Percentiles rank a stretch among this genome's conserved stretches.
These are phyloP conservation scores for Hipposideros armiger DNA, from an alignment of 2,113 vertebrate species.

Conservation along the genomic window DNA sequence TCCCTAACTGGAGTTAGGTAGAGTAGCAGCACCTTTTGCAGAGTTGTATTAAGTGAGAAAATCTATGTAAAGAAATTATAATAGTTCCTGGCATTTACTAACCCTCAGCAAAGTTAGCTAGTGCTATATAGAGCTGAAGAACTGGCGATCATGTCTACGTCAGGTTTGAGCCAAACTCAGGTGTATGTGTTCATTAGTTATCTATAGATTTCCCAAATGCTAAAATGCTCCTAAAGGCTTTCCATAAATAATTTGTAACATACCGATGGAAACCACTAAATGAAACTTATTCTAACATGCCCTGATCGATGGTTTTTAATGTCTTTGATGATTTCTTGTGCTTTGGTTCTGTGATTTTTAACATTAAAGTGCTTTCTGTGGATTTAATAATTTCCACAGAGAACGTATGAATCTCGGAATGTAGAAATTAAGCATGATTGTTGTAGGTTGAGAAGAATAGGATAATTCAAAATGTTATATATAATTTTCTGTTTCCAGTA, in stretches of 20 bases:
- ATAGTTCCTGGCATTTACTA: background rate
- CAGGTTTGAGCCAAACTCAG: background rate
- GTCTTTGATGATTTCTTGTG: background rate
- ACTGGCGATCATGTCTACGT: background rate
- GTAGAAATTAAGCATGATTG: background rate
- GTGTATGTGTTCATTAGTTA: background rate
- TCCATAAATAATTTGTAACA: background rate
- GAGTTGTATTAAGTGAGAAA: background rate
- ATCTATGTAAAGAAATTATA: background rate
- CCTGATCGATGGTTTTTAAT: background rate
- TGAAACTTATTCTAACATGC: background rate
- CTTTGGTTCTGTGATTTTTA: background rate
- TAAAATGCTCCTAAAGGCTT: background rate
- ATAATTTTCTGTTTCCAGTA: constrained; percentile 13
- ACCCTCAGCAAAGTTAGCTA: background rate
- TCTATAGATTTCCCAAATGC: background rate
- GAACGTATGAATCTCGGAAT: background rate
- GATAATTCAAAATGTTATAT: background rate
- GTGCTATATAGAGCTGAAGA: background rate
- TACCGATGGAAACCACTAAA: background rate
- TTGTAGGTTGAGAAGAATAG: background rate
- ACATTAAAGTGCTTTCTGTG: background rate
- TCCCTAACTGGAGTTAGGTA: background rate
- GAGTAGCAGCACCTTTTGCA: background rate
- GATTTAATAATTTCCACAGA: constrained; percentile 22